A percentile compares a stretch with the other conserved stretches of the same genome.
Evolutionary conservation across 2,113 vertebrate genomes (phyloP).

Genomic region (Petrocephalus microphthalmus): DNA sequence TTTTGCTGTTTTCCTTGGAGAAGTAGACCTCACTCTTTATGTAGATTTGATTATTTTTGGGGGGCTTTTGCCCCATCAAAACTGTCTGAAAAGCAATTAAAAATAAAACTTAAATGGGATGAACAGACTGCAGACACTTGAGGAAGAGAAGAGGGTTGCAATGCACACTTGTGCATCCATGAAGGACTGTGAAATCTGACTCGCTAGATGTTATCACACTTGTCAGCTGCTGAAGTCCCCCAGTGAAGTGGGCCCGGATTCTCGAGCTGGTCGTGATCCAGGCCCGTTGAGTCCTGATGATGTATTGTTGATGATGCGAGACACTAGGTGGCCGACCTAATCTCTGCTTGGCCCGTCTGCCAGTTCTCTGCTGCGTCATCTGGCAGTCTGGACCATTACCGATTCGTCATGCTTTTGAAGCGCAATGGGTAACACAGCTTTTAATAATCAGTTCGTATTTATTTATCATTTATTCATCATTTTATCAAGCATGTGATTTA

Average conservation of each 20-base stretch:
- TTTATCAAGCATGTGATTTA: neutral
- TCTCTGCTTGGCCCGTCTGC: neutral
- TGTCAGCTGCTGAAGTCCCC: neutral
- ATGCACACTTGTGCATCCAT: neutral
- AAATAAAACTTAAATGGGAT: neutral
- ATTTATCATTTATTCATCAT: neutral
- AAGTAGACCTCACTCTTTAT: neutral
- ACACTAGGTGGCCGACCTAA: neutral
- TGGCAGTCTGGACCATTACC: neutral
- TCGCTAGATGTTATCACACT: neutral
- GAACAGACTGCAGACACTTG: neutral
- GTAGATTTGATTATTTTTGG: neutral
- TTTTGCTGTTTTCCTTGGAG: neutral
- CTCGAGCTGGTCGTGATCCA: neutral
- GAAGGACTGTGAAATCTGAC: neutral
- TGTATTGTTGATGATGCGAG: neutral
- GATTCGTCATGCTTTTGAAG: neutral
- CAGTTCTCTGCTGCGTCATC: neutral
- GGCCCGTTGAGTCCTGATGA: neutral
- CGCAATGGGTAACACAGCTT: neutral
- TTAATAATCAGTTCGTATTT: neutral
- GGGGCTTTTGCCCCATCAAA: neutral
- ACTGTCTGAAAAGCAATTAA: neutral
- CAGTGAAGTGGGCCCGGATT: neutral
- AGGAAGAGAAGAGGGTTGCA: neutral